These are phyloP conservation scores for Papilio aristodemus DNA, from an alignment of 1,140 invertebrate genomes.

Conservation along the genomic window DNA sequence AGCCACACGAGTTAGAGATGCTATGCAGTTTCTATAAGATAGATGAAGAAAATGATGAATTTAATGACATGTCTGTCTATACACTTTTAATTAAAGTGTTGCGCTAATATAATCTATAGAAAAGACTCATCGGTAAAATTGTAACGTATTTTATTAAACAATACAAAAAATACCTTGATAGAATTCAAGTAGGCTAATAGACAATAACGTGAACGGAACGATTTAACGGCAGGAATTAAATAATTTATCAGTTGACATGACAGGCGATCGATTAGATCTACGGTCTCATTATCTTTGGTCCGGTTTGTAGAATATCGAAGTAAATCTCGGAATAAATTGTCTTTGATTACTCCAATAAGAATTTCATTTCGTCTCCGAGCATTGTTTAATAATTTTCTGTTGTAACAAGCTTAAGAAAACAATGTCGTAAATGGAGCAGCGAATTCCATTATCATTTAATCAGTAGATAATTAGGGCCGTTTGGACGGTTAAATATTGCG, in stretches of 20 bases:
- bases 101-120: too few relatives aligned
- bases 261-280: conserved; percentile 31
- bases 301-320: conserved; percentile 20
- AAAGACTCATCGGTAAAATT: background rate
- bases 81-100: too few relatives aligned
- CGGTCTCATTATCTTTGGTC: conserved; percentile 29
- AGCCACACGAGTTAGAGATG: too few relatives aligned
- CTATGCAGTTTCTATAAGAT: too few relatives aligned
- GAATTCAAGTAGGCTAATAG: conserved; percentile 31
- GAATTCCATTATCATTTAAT: conserved; percentile 21
- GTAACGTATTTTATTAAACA: background rate
- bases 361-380: conserved; percentile 15
- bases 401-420: conserved; percentile 10
- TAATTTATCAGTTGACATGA: conserved; percentile 34
- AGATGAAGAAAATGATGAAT: too few relatives aligned
- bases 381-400: conserved; percentile 30
- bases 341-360: conserved; percentile 26
- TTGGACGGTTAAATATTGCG: background rate
- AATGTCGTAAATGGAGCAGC: conserved; percentile 1
- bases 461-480: conserved; percentile 4
- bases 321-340: conserved; percentile 23
- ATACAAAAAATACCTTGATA: background rate
- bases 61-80: too few relatives aligned
- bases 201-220: conserved; percentile 18
- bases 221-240: conserved; percentile 32